phyloP scores from a whole-genome alignment of 2,797 vertebrate genomes.

The Alosa sapidissima region DNA sequence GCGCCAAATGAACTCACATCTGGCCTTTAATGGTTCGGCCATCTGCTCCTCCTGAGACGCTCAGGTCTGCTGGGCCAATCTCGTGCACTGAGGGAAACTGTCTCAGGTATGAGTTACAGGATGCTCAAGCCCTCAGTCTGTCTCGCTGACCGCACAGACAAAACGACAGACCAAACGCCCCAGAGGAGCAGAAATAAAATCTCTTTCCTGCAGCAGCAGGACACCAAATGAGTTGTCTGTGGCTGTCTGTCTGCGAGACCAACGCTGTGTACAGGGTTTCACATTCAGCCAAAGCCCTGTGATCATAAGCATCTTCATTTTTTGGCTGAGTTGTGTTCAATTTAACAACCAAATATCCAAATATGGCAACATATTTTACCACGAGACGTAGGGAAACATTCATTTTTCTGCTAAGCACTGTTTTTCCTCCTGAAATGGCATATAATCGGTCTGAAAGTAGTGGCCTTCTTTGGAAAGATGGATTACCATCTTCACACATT shows the following conservation, averaged over 20 bases:
- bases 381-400: neutral
- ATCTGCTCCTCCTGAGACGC: neutral
- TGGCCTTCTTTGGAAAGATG: constrained; percentile 7
- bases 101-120: constrained; percentile 20
- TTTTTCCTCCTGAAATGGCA: neutral
- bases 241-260: neutral
- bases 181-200: constrained; percentile 7
- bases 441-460: neutral
- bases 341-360: neutral
- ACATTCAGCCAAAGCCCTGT: neutral
- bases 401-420: constrained; percentile 9
- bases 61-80: neutral
- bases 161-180: neutral
- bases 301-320: neutral
- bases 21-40: neutral
- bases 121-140: neutral
- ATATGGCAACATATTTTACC: neutral
- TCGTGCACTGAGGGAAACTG: neutral
- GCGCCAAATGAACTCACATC: neutral
- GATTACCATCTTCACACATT: neutral
- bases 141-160: neutral
- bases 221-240: neutral
- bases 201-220: neutral
- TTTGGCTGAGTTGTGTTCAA: neutral
- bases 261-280: neutral